Evolutionary conservation across 2,797 vertebrate species (phyloP), one percentile per base, ranked within the genome.

Genomic region (Sylvia borin): DNA sequence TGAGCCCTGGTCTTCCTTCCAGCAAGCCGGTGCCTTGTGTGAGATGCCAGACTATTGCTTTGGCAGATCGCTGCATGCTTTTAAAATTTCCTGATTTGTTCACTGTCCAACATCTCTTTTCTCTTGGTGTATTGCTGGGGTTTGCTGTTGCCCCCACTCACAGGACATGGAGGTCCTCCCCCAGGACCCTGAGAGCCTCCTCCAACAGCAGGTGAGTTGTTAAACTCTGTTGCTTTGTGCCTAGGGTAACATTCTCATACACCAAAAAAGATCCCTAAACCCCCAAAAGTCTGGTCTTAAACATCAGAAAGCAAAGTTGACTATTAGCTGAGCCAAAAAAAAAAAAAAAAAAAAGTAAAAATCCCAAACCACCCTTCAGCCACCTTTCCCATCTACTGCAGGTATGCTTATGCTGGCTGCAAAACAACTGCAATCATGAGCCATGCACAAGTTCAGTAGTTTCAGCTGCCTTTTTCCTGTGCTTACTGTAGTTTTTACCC

Each of bases 391-490:
- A 58, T 20, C 32, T 73, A 71, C 34, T 2, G 3, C 54, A 70
- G 67, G 45, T 90, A 64, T 24, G 36, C 82, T 91, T 48, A 17
- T 1, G 4, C 58, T 72, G 61, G 40, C 66, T 88, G 90, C 34
- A 47, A 54, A 85, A 73, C 40, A 67, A 88, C 58, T 48, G n/a
- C 50, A 67, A 20, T 65, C 8, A 32, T 82, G 51, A 90, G 65
- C 83, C 2, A 15, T 40, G 36, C 47, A 29, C 2, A 10, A 75
- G 50, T 78, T 91, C 38, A 45, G 81, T 42, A 64, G 53, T 87
- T 94, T 76, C 80, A 93, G 60, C 90, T 86, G 66, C 92, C 61
- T 90, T 93, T 94, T 93, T 95, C 88, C 91, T 94, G 80, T 71
- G 62, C 77, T 88, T 92, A 85, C 57, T 24, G 25, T 74, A 57